These are phyloP conservation scores for Chesias legatella DNA, from an alignment of 2,888 invertebrate species.

Conservation along the genomic window DNA sequence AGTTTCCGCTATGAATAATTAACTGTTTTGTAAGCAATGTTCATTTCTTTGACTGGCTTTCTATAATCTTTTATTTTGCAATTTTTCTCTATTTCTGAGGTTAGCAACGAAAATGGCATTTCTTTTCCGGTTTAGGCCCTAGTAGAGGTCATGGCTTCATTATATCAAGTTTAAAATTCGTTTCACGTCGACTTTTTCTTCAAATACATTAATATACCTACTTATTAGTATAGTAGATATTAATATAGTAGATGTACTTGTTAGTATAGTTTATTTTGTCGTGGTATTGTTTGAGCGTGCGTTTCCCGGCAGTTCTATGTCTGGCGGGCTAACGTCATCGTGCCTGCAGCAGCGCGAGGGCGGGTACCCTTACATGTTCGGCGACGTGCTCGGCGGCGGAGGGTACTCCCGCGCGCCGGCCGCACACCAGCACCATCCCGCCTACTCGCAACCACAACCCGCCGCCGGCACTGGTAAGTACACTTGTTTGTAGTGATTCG, in stretches of 20 bases:
- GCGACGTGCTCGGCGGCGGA: constrained; percentile 89
- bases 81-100: constrained; percentile 16
- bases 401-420: constrained; percentile 85
- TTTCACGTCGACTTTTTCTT: too few relatives aligned
- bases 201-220: too few relatives aligned
- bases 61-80: constrained; percentile 7
- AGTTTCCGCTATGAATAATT: constrained; percentile 33
- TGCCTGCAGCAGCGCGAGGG: constrained; percentile 91
- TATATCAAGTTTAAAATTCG: too few relatives aligned
- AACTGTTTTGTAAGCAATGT: constrained; percentile 25
- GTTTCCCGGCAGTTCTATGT: constrained; percentile 87
- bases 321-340: constrained; percentile 89
- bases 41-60: constrained; percentile 26
- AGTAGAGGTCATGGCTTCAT: too few relatives aligned
- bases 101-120: constrained; percentile 11
- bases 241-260: too few relatives aligned
- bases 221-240: too few relatives aligned
- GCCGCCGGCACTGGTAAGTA: constrained; percentile 80
- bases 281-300: too few relatives aligned
- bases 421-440: constrained; percentile 87
- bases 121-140: neutral
- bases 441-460: constrained; percentile 82
- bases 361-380: constrained; percentile 95
- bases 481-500: too few relatives aligned
- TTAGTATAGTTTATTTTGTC: too few relatives aligned